Evolutionary conservation across 1,140 invertebrate genomes (phyloP).

Genomic region (Micrasema minimum): DNA sequence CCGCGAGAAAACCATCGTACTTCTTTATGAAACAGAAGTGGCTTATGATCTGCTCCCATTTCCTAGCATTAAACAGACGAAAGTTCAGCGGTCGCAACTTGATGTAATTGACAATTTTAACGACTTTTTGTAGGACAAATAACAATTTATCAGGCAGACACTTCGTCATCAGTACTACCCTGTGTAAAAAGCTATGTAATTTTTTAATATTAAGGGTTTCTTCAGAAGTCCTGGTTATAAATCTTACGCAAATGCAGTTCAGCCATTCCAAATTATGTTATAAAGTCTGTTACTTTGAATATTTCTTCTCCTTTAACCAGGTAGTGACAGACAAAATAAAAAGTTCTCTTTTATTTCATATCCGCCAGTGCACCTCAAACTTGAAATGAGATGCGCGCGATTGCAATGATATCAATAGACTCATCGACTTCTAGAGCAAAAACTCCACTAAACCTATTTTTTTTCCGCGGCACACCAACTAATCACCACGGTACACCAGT

Average conservation of each 20-base stretch:
- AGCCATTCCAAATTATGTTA: background rate
- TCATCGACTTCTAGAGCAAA: slow-evolving; percentile 25
- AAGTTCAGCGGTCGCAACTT: slow-evolving; percentile 53
- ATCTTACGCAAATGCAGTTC: background rate
- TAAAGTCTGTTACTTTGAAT: slow-evolving; percentile 13
- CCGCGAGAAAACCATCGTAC: slow-evolving; percentile 56
- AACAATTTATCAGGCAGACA: slow-evolving; percentile 35
- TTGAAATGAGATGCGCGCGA: slow-evolving; percentile 30
- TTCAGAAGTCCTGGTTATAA: slow-evolving; percentile 20
- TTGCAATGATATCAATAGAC: slow-evolving; percentile 24
- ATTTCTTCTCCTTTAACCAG: slow-evolving; percentile 22
- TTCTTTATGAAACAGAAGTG: slow-evolving; percentile 56
- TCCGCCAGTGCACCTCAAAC: slow-evolving; percentile 19
- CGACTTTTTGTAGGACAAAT: slow-evolving; percentile 30
- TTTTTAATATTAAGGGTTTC: slow-evolving; percentile 26
- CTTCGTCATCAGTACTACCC: slow-evolving; percentile 31
- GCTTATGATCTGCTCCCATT: slow-evolving; percentile 55
- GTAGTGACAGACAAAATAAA: slow-evolving; percentile 24
- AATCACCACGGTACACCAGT: slow-evolving; percentile 34
- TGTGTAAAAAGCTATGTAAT: slow-evolving; percentile 17
- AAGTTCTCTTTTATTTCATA: slow-evolving; percentile 30
- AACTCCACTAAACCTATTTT: slow-evolving; percentile 27
- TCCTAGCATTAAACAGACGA: slow-evolving; percentile 56
- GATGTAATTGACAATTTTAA: slow-evolving; percentile 36
- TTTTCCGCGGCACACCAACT: slow-evolving; percentile 30